Conservation (phyloP, 2,888 invertebrate genomes). For the Timema cristinae region DNA sequence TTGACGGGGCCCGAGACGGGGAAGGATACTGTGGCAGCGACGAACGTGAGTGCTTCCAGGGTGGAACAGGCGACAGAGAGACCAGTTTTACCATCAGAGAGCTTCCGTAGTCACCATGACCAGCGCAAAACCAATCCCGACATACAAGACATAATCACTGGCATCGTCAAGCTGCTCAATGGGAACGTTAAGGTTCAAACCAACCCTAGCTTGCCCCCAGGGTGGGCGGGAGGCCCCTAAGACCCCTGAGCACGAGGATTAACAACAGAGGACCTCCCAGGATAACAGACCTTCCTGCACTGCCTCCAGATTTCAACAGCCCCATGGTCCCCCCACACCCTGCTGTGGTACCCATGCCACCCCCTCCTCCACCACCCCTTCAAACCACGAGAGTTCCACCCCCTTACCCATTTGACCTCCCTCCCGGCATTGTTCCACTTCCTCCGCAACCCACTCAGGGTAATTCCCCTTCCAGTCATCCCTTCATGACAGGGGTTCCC, state of each 20-base stretch:
- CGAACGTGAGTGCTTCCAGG: conserved; percentile 18
- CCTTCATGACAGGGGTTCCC: conserved; percentile 64
- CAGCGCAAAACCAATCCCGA: conserved; percentile 49
- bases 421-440: conserved; percentile 44
- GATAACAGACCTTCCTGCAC: conserved; percentile 70
- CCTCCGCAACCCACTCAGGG: conserved; percentile 50
- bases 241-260: conserved; percentile 72
- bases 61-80: background rate
- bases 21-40: conserved; percentile 23
- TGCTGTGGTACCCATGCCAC: conserved; percentile 50
- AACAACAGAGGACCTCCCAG: conserved; percentile 88
- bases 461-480: conserved; percentile 48
- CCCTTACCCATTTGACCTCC: conserved; percentile 66
- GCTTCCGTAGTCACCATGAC: conserved; percentile 19
- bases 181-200: conserved; percentile 77
- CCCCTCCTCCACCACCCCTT: conserved; percentile 50
- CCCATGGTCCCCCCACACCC: conserved; percentile 43
- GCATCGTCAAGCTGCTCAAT: conserved; percentile 81
- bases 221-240: conserved; percentile 53
- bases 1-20: conserved; percentile 58
- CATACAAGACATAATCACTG: conserved; percentile 86
- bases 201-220: conserved; percentile 62
- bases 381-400: conserved; percentile 53
- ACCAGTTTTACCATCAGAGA: background rate
- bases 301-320: conserved; percentile 63